Percentiles rank a stretch among this genome's conserved stretches.
Conservation (phyloP, 2,888 invertebrate genomes). For the Crematogaster levior region DNA sequence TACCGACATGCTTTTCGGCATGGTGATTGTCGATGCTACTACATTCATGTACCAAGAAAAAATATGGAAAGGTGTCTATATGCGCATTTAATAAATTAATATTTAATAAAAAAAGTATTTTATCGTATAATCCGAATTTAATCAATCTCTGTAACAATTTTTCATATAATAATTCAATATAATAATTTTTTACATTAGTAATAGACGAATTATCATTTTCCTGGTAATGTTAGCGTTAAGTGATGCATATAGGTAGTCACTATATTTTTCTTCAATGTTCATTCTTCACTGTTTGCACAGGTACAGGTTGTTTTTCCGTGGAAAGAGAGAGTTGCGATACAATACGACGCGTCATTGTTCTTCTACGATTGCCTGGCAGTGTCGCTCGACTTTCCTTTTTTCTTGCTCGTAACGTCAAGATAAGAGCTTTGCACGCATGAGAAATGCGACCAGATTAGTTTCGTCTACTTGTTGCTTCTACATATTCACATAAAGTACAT, state of each 20-base stretch:
- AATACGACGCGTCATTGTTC: slow-evolving; percentile 53
- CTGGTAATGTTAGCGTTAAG: not conserved
- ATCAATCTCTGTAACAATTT: not conserved
- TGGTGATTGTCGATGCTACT: not conserved
- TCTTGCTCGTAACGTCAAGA: slow-evolving; percentile 30
- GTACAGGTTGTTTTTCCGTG: slow-evolving; percentile 29
- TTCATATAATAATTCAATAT: not conserved
- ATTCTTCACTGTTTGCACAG: not conserved
- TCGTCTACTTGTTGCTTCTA: not conserved
- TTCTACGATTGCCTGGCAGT: slow-evolving; percentile 20
- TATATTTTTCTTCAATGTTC: not conserved
- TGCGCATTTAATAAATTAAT: not conserved
- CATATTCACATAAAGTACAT: not conserved
- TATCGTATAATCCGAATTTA: not conserved
- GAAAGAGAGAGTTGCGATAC: slow-evolving; percentile 51
- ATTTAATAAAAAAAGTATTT: not conserved
- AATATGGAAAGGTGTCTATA: not conserved
- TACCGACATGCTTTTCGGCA: slow-evolving; percentile 54
- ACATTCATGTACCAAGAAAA: not conserved
- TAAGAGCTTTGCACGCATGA: slow-evolving; percentile 25
- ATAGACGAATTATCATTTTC: not conserved
- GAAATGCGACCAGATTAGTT: slow-evolving; percentile 25
- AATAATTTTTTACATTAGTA: not conserved
- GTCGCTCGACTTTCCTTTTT: slow-evolving; percentile 48
- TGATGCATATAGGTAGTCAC: not conserved